Evolutionary conservation across 92 coral and sea anemone genomes (phyloP), one percentile per base, ranked within the genome.

Genomic region (Galaxea fascicularis): DNA sequence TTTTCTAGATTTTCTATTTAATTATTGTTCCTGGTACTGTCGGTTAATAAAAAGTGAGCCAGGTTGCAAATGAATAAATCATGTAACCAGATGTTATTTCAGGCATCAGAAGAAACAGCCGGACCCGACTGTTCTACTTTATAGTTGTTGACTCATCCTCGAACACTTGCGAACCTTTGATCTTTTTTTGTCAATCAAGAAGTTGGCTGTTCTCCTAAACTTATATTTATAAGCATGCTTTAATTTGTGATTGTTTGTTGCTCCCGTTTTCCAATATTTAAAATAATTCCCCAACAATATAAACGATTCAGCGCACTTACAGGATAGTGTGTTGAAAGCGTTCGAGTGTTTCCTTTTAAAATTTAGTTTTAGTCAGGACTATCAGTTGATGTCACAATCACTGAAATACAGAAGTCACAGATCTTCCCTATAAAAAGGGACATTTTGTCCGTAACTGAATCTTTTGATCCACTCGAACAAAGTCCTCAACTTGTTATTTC

Each of bases 71-170:
- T 82, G 86, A 82, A 82, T 82, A 70, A 82, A 82, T 70, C 77
- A 82, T 82, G 56, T 52, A 47, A 82, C 78, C 86, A 82, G 86
- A 70, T 82, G 86, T 70, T 71, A 70, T 70, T 71, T 82, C 86
- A 82, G 78, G 67, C 86, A 82, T 71, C 59, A 71, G 71, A 58
- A 71, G 51, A 82, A 52, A 16, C 69, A 39, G 75, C 49, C 64
- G 60, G 65, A 82, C 44, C 57, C 28, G 41, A 65, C 51, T 67
- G 25, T 52, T 1, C 8, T 52, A 26, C 49, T 47, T 24, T 3
- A 15, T 57, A 20, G 25, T 22, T 82, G 78, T 70, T 52, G 45
- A 57, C 25, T 44, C 67, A 70, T 25, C 47, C 51, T 20, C 18
- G 0, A 28, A n/a, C 22, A 20, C 18, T 13, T 30, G 71, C 71